Conservation (phyloP, 2,113 vertebrate genomes). For the Neodon shergylaensis region DNA sequence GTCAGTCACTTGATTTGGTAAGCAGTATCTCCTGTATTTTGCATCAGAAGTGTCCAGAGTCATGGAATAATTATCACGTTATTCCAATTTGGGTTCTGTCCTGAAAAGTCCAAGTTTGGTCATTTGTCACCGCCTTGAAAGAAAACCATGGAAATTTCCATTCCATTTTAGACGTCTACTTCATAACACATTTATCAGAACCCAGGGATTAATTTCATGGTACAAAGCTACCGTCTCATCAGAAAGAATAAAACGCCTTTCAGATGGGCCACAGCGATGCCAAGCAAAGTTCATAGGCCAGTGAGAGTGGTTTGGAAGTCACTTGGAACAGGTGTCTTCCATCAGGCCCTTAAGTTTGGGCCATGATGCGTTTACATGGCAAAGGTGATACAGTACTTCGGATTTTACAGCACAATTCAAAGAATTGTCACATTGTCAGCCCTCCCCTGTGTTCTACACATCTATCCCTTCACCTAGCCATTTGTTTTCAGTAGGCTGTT, state of each 20-base stretch:
- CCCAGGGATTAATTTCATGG: neutral
- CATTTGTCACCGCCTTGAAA: constrained; percentile 33
- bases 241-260: neutral
- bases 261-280: neutral
- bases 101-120: constrained; percentile 56
- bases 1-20: neutral
- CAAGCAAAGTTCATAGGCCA: neutral
- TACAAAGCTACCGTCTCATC: neutral
- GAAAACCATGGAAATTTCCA: constrained; percentile 55
- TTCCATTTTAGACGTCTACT: constrained; percentile 36
- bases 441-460: neutral
- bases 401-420: neutral
- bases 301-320: neutral
- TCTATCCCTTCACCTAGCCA: neutral
- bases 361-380: neutral
- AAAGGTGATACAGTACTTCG: neutral
- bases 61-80: constrained; percentile 3
- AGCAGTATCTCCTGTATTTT: neutral
- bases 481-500: neutral
- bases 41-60: neutral
- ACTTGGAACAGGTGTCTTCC: neutral
- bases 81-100: neutral
- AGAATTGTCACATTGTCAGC: neutral
- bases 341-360: neutral
- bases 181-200: constrained; percentile 40